Base-by-base conservation (phyloP, 2,113 vertebrate genomes). In the Struthidea cinerea region DNA sequence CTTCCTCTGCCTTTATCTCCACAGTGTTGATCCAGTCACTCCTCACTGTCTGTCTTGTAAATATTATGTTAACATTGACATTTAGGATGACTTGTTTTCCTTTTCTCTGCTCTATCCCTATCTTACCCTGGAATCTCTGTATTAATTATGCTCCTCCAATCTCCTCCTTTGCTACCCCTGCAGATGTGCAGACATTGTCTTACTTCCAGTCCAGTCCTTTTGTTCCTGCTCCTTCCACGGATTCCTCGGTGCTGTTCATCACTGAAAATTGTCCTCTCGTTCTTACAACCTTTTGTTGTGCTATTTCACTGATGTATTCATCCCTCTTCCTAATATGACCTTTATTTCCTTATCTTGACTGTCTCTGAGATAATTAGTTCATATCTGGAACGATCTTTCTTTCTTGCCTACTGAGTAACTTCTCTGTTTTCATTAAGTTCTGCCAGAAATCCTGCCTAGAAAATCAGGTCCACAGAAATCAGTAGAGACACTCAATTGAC, bases 311-410 rank as follows among this genome's bases (percentile, higher is more conserved):
- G 64, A 88, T 88, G 82, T 64, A 3, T 70, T 88, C 92, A 92
- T 90, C 35, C 56, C 35, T 80, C 63, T 95, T 88, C 52, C 65
- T 78, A 67, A 86, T 63, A 64, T 81, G 85, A 95, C 82, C 92
- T 95, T 92, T 96, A 85, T 85, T 96, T 94, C 79, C 90, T 87
- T 80, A 87, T 88, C 92, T 88, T 60, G 79, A 52, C 82, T 70
- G 65, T 39, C 50, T 83, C 63, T 17, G 71, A 67, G 79, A 76
- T 93, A 85, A 94, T 91, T 95, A 94, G 79, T 77, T 92, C 71
- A n/a, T 88, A 92, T 83, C 82, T 90, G 73, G 47, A 81, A 55
- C 0, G 1, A 90, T 94, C 82, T 68, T 80, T 78, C 71, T 89
- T 30, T 64, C 69, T 89, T 82, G 64, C 64, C 75, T 74, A 19